Evolutionary conservation across 2,888 invertebrate genomes (phyloP).

Genomic region (Lasioglossum leucozonium): DNA sequence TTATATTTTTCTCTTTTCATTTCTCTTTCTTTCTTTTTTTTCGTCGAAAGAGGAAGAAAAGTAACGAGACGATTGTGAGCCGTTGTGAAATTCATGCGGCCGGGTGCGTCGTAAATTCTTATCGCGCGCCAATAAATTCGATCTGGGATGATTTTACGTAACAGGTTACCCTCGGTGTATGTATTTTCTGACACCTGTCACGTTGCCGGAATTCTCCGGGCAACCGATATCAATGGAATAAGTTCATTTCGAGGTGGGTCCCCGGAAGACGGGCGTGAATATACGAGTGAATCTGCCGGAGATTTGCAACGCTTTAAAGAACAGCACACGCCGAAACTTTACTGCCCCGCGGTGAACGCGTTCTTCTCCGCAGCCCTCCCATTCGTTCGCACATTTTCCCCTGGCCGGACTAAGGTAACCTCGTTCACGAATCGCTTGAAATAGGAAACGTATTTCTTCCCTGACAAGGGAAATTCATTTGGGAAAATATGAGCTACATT

Average conservation of each 20-base stretch:
- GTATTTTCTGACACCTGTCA: neutral
- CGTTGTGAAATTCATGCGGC: neutral
- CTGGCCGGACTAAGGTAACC: slow-evolving; percentile 44
- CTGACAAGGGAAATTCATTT: slow-evolving; percentile 68
- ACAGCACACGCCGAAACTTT: slow-evolving; percentile 71
- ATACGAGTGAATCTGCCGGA: slow-evolving; percentile 46
- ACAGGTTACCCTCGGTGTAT: neutral
- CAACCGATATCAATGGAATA: slow-evolving; percentile 24
- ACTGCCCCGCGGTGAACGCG: slow-evolving; percentile 54
- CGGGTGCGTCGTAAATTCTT: neutral
- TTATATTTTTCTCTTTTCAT: too few relatives aligned
- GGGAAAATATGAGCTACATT: slow-evolving; percentile 63
- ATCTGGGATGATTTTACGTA: neutral
- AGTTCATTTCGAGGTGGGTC: slow-evolving; percentile 30
- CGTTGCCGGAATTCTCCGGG: slow-evolving; percentile 4
- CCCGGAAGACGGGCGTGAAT: slow-evolving; percentile 20
- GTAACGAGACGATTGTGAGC: neutral
- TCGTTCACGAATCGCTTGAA: slow-evolving; percentile 56
- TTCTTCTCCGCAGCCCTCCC: slow-evolving; percentile 33
- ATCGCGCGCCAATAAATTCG: neutral
- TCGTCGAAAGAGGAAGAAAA: neutral
- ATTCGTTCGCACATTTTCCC: slow-evolving; percentile 42
- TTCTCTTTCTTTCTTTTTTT: neutral
- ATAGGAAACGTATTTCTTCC: slow-evolving; percentile 65
- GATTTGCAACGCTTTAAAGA: slow-evolving; percentile 75